These are phyloP conservation scores for Thamnophis elegans DNA, from an alignment of 2,797 vertebrate genomes.

Conservation along the genomic window DNA sequence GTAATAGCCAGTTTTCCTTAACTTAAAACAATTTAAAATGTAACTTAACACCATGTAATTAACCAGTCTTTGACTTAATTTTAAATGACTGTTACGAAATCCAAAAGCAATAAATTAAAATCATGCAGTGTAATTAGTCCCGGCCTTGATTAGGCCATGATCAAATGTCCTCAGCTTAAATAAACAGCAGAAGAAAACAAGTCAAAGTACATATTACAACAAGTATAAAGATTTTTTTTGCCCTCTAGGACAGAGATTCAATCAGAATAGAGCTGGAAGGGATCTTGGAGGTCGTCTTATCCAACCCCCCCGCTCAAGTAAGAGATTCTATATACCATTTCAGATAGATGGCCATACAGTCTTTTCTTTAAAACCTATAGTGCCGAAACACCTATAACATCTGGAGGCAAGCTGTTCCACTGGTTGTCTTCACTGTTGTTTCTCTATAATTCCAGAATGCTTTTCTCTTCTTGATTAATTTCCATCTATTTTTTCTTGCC, in stretches of 20 bases:
- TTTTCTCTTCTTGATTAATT: neutral
- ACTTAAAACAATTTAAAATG: conserved; percentile 26
- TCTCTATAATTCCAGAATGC: neutral
- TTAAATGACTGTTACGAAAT: neutral
- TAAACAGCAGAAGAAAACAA: conserved; percentile 57
- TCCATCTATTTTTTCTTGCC: neutral
- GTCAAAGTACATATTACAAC: conserved; percentile 24
- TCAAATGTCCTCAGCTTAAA: conserved; percentile 58
- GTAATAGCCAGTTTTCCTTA: conserved; percentile 1
- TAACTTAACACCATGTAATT: conserved; percentile 33
- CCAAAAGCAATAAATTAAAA: conserved; percentile 23
- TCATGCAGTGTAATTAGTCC: conserved; percentile 16
- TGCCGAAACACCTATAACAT: neutral
- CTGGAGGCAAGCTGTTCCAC: neutral
- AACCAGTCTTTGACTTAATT: conserved; percentile 27
- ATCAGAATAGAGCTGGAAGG: neutral
- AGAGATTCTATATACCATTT: neutral
- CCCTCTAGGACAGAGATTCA: neutral
- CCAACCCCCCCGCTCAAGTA: neutral
- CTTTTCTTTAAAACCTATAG: neutral
- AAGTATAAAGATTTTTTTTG: neutral
- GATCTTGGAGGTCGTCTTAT: neutral
- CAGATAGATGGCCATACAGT: neutral
- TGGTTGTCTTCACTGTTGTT: neutral
- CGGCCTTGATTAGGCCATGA: conserved; percentile 45